These are phyloP conservation scores for Candoia aspera DNA, from an alignment of 2,113 vertebrate species.

Conservation along the genomic window DNA sequence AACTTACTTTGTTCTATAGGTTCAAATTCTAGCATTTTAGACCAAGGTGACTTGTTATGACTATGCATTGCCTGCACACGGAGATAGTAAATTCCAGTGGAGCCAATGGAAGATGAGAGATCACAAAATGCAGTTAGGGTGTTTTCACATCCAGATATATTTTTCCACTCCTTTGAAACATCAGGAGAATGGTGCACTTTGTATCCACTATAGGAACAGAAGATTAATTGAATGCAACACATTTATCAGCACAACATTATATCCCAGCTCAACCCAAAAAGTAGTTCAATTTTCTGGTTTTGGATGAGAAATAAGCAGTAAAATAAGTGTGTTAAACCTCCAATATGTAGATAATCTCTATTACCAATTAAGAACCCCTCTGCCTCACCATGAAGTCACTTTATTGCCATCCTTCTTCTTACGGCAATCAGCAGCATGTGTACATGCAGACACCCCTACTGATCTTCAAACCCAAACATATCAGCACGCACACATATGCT, in stretches of 20 bases:
- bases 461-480: neutral
- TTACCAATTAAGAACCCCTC: neutral
- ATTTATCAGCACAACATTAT: neutral
- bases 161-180: slow-evolving; percentile 49
- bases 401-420: neutral
- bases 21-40: slow-evolving; percentile 56
- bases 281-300: neutral
- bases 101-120: slow-evolving; percentile 14
- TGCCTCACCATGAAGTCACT: neutral
- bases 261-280: neutral
- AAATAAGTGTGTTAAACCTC: neutral
- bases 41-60: slow-evolving; percentile 60
- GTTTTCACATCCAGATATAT: slow-evolving; percentile 53
- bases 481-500: neutral
- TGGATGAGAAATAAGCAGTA: neutral
- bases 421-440: neutral
- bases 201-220: slow-evolving; percentile 56
- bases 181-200: neutral
- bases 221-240: neutral
- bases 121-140: slow-evolving; percentile 48
- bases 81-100: slow-evolving; percentile 25
- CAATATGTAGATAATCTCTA: neutral
- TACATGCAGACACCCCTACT: neutral
- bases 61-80: slow-evolving; percentile 57
- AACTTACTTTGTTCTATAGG: slow-evolving; percentile 56